Evolutionary conservation across 92 coral and sea anemone genomes (phyloP), one percentile per base, ranked within the genome.

Genomic region (Epizoanthus ramosus): DNA sequence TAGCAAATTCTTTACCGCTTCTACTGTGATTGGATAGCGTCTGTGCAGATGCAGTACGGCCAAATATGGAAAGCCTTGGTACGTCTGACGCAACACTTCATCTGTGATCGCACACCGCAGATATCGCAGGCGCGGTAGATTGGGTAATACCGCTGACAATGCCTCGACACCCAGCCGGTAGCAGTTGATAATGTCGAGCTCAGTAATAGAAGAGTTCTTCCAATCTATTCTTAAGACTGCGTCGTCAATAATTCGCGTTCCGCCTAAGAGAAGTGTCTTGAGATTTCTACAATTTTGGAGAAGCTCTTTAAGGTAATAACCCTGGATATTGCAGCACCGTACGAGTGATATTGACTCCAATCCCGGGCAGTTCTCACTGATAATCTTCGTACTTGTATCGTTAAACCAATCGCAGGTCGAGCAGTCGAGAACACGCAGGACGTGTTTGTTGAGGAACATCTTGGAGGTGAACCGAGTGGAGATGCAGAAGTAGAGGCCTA

Each of bases 11-110:
- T 84, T 79, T n/a, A 91, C 93, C 33, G 70, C 73, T 33, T 87
- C 89, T 6, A 92, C 90, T 19, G 89, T 92, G 76, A 92, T 89
- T 13, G 96, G 96, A 68, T 90, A 92, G 9, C 90, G 96, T 3
- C 96, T 71, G 33, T 89, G 85, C 24, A 92, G 90, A 24, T 90
- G 90, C 10, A 92, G 80, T 16, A 88, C 83, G 22, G 91, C 81
- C 53, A 90, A 67, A 5, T 68, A 54, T 60, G 91, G 92, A 73
- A 84, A 90, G 28, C 93, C 93, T 19, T 80, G 63, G 41, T 75
- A 58, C 39, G 88, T 68, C 22, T 59, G 60, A 67, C 75, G 85
- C 39, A 86, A 75, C 31, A 74, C 85, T 67, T 92, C 96, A 63
- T 92, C 96, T 43, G 96, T 80, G 77, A 92, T 85, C 52, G 93